Evolutionary conservation across 2,113 vertebrate genomes (phyloP).

Genomic region (Nothoprocta perdicaria): DNA sequence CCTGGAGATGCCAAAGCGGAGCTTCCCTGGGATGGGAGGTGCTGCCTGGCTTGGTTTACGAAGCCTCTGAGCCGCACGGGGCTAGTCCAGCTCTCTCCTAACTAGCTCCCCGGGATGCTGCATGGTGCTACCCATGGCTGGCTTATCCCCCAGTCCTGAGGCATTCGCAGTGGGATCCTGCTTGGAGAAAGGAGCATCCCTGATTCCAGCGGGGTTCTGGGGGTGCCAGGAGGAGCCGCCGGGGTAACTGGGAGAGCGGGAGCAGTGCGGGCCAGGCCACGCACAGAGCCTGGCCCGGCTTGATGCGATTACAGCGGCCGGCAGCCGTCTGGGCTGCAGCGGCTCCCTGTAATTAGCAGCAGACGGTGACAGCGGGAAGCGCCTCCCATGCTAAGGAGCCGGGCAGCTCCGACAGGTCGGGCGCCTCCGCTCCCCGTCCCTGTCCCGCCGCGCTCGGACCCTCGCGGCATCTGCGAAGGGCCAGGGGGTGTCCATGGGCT

Average conservation of each 20-base stretch:
- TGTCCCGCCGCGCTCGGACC: fast-evolving
- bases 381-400: slow-evolving; percentile 49
- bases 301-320: slow-evolving; percentile 29
- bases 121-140: too few relatives aligned
- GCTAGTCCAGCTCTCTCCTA: slow-evolving; percentile 1
- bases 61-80: slow-evolving; percentile 1
- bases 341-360: slow-evolving; percentile 64
- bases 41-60: neutral
- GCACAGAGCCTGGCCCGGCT: neutral
- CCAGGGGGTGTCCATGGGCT: fast-evolving
- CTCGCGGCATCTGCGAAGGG: fast-evolving
- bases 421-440: slow-evolving; percentile 8
- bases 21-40: fast-evolving
- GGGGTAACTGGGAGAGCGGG: neutral
- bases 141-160: neutral
- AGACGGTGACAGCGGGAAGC: slow-evolving; percentile 53
- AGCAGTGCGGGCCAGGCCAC: neutral
- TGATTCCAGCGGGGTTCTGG: neutral
- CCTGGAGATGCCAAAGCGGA: neutral
- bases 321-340: slow-evolving; percentile 56
- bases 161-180: neutral
- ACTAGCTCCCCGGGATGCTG: neutral
- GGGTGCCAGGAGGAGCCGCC: neutral
- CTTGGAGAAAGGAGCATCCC: neutral
- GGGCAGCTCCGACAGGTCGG: slow-evolving; percentile 44